phyloP scores from a whole-genome alignment of 1,140 invertebrate genomes.

The Lanistes nyassanus region DNA sequence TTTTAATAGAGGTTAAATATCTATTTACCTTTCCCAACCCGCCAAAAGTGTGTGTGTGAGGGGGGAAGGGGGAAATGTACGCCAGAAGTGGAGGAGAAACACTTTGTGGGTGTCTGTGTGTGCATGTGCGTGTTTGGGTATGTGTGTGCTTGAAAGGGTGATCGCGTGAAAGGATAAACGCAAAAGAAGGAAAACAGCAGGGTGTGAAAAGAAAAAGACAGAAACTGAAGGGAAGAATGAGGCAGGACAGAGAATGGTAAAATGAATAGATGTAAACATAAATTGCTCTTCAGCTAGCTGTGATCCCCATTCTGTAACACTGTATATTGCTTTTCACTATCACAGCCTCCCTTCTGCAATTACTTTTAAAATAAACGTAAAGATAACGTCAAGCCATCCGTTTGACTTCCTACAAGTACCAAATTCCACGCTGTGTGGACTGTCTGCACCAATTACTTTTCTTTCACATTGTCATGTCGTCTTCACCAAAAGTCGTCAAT shows the following conservation, averaged over 20 bases:
- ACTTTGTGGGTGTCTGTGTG: too few relatives aligned
- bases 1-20: too few relatives aligned
- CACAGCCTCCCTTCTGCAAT: neutral
- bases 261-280: neutral
- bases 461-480: neutral
- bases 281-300: neutral
- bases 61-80: too few relatives aligned
- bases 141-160: neutral
- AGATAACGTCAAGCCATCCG: neutral
- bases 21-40: too few relatives aligned
- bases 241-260: neutral
- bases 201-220: neutral
- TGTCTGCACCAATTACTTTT: neutral
- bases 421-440: neutral
- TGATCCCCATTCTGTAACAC: neutral
- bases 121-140: conserved; percentile 3
- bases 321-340: neutral
- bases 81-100: too few relatives aligned
- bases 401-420: neutral
- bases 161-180: neutral
- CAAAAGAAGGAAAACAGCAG: neutral
- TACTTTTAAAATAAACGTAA: neutral
- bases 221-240: neutral
- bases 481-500: neutral
- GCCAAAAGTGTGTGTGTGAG: too few relatives aligned